Evolutionary conservation across 2,797 vertebrate species (phyloP), one percentile per base, ranked within the genome.

Genomic region (Trichosurus vulpecula): DNA sequence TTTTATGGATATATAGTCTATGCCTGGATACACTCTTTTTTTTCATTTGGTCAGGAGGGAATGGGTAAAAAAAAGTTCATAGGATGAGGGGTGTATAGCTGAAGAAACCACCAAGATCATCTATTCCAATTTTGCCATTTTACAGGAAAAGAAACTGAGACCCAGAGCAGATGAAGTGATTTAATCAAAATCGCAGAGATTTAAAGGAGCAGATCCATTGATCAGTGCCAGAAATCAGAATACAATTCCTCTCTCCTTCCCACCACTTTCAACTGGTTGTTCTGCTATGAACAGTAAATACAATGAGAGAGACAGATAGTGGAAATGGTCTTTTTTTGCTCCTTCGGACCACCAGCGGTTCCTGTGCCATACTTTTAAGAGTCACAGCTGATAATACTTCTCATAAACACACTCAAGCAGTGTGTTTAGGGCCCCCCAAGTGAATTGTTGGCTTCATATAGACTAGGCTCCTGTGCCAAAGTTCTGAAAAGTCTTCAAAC

Each of bases 401-500:
- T 95, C 93, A 55, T 93, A 96, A 94, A 87, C 94, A 41, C 66
- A 52, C 66, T 52, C 87, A 91, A 90, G 58, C 91, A 29, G 51
- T n/a, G 52, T 27, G 55, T 94, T 53, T 19, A 35, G 92, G 95
- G 92, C 87, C 58, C 89, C 96, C 90, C n/a, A 35, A 3, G 6
- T 61, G 96, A 93, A 95, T 94, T 97, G n/a, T 54, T 52, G 13
- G 93, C 93, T 47, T 87, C 41, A 47, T 51, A 47, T 51, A 51
- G 74, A 51, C 41, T 47, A 27, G 74, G 41, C 19, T 56, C 74
- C 1, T 2, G 90, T 96, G 91, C 92, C 95, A 93, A 95, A 91
- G 87, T 96, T 97, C 95, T 14, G 56, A 93, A 96, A 97, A 95
- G 61, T 96, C 93, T 93, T 66, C 12, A 56, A 87, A 53, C 47